Percentiles rank a stretch among this genome's conserved stretches.
phyloP scores from a whole-genome alignment of 1,140 invertebrate genomes.

The Bombus superbus region DNA sequence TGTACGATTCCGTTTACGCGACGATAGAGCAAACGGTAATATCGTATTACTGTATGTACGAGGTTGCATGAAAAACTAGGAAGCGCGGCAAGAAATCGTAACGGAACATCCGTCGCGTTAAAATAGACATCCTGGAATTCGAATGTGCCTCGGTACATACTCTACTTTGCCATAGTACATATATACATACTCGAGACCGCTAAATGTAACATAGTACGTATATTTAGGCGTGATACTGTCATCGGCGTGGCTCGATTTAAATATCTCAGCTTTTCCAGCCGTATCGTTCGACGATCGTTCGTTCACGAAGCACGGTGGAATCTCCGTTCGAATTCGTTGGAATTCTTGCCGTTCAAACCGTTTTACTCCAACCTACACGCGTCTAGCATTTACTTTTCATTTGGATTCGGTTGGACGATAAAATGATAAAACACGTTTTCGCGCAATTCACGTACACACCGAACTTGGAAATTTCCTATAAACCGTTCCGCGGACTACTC shows the following conservation, averaged over 20 bases:
- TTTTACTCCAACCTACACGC: too few species aligned
- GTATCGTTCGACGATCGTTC: neutral
- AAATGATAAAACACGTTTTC: too few species aligned
- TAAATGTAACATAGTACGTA: conserved; percentile 46
- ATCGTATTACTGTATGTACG: neutral
- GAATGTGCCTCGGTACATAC: conserved; percentile 21
- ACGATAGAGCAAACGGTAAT: neutral
- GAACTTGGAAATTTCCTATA: too few species aligned
- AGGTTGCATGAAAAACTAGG: conserved; percentile 40
- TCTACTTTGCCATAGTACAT: conserved; percentile 41
- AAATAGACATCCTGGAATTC: conserved; percentile 70
- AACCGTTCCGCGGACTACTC: too few species aligned
- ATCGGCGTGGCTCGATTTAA: conserved; percentile 53
- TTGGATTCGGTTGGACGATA: too few species aligned
- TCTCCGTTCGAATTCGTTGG: neutral
- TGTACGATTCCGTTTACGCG: too few species aligned
- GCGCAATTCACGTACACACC: too few species aligned
- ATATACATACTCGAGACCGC: conserved; percentile 25
- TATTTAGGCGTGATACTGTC: conserved; percentile 68
- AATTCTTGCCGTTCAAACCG: too few species aligned
- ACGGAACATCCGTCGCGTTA: conserved; percentile 64
- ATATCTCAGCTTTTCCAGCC: neutral
- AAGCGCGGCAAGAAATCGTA: conserved; percentile 63
- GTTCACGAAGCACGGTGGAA: neutral
- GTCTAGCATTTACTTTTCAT: too few species aligned